A percentile compares a stretch with the other conserved stretches of the same genome.
Evolutionary conservation across 2,888 invertebrate species (phyloP).

Genomic region (Cotesia congregata): DNA sequence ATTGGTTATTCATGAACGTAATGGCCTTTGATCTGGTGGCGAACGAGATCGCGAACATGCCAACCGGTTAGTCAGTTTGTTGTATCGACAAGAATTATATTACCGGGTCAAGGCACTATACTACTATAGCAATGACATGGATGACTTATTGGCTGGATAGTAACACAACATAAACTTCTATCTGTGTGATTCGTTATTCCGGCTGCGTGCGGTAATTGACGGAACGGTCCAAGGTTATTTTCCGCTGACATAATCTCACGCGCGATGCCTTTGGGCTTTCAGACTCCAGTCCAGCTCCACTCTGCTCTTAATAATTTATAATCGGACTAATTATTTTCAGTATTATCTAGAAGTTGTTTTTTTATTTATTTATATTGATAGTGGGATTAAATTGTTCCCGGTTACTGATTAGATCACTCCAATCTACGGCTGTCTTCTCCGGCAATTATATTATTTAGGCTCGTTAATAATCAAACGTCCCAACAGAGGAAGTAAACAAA

Average conservation of each 20-base stretch:
- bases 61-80: constrained; percentile 13
- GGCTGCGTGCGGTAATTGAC: constrained; percentile 44
- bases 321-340: constrained; percentile 17
- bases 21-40: not conserved
- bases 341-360: not conserved
- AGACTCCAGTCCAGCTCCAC: too few relatives aligned
- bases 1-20: constrained; percentile 3
- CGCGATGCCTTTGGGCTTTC: not conserved
- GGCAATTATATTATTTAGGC: too few relatives aligned
- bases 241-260: constrained; percentile 42
- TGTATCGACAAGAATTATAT: constrained; percentile 29
- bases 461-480: too few relatives aligned
- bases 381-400: too few relatives aligned
- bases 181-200: constrained; percentile 38
- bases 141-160: constrained; percentile 38
- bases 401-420: not conserved
- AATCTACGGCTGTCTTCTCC: not conserved
- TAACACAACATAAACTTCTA: not conserved
- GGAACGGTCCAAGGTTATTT: constrained; percentile 42
- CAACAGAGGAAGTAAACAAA: too few relatives aligned
- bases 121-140: constrained; percentile 38
- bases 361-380: not conserved
- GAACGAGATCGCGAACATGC: not conserved
- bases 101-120: constrained; percentile 40
- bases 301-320: constrained; percentile 12